These are phyloP conservation scores for Cyrtorhinus lividipennis DNA, from an alignment of 1,140 invertebrate genomes.

Conservation along the genomic window DNA sequence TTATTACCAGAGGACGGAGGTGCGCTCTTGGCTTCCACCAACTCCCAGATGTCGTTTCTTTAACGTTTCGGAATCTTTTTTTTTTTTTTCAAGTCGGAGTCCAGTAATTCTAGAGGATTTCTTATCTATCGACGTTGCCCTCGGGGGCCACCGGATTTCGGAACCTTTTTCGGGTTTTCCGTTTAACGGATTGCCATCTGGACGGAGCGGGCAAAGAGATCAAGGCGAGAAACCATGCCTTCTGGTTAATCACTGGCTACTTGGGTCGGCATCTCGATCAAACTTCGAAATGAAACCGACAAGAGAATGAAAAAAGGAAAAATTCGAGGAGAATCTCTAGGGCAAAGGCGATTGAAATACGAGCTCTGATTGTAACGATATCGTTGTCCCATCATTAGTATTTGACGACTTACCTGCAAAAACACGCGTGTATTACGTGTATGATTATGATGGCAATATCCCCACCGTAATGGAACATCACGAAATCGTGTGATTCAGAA, in stretches of 20 bases:
- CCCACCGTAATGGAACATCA: no score
- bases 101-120: background rate
- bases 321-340: no score
- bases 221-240: background rate
- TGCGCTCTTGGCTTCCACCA: background rate
- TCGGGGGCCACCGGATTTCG: background rate
- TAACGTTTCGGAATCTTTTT: background rate
- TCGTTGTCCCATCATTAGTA: no score
- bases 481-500: no score
- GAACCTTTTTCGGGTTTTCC: background rate
- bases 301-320: no score
- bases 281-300: no score
- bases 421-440: no score
- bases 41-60: background rate
- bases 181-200: background rate
- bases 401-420: no score
- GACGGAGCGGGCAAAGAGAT: background rate
- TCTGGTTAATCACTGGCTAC: background rate
- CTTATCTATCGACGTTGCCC: background rate
- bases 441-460: no score
- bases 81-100: background rate
- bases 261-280: no score
- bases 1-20: background rate
- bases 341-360: no score
- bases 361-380: no score